Percentiles rank a stretch among this genome's conserved stretches.
These are phyloP conservation scores for Spheniscus mendiculus DNA, from an alignment of 2,113 vertebrate species.

Conservation along the genomic window DNA sequence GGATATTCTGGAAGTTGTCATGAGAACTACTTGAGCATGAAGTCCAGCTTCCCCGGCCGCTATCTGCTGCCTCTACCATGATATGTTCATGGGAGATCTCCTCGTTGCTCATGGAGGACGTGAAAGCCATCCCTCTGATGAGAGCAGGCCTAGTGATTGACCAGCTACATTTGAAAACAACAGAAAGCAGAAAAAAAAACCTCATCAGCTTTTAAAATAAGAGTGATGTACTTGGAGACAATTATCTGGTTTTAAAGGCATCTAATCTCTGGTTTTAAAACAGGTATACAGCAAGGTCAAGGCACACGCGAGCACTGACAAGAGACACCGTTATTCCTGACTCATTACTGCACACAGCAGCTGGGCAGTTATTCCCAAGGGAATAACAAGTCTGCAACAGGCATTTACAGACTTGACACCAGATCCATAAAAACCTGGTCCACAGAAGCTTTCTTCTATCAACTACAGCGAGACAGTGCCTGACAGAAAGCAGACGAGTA, in stretches of 20 bases:
- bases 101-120: conserved; percentile 84
- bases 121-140: conserved; percentile 76
- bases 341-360: background rate
- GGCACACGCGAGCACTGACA: background rate
- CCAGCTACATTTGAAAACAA: conserved; percentile 63
- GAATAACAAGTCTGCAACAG: background rate
- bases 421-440: background rate
- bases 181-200: background rate
- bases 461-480: background rate
- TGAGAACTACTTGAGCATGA: conserved; percentile 96
- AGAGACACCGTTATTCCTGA: background rate
- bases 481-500: background rate
- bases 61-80: conserved; percentile 85
- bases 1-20: conserved; percentile 92
- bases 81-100: conserved; percentile 89
- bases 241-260: background rate
- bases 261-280: background rate
- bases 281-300: background rate
- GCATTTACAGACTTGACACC: background rate
- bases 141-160: conserved; percentile 70
- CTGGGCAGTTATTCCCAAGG: background rate
- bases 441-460: background rate
- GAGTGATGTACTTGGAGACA: fast-evolving
- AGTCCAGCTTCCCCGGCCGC: conserved; percentile 96
- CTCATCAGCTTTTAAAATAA: background rate